Conservation (phyloP, 2,797 vertebrate species). For the Staurois parvus region DNA sequence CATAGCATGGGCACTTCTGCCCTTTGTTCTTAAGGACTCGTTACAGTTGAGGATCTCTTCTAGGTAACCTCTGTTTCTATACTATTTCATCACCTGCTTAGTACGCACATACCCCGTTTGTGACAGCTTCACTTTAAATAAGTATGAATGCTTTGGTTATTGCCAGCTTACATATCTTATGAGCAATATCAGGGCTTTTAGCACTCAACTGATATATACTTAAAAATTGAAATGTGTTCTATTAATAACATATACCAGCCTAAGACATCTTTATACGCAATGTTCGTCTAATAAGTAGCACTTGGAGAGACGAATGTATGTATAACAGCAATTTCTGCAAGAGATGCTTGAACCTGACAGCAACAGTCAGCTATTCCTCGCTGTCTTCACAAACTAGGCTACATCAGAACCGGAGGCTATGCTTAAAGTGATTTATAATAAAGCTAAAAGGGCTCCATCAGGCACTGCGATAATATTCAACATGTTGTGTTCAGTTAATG, state of each 20-base stretch:
- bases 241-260: constrained; percentile 48
- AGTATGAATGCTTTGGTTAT: constrained; percentile 70
- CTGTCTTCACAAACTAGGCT: neutral
- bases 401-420: neutral
- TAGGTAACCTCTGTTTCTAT: neutral
- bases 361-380: neutral
- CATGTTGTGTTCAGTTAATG: neutral
- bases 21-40: neutral
- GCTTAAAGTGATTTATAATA: neutral
- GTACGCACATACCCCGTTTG: neutral
- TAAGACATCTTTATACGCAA: constrained; percentile 51
- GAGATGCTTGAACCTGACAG: neutral
- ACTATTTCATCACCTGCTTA: neutral
- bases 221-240: constrained; percentile 59
- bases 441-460: neutral
- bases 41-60: neutral
- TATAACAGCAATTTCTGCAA: neutral
- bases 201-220: constrained; percentile 63
- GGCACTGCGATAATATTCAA: neutral
- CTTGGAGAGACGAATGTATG: constrained; percentile 26
- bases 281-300: constrained; percentile 38
- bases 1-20: neutral
- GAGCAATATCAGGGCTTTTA: constrained; percentile 39
- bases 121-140: constrained; percentile 64
- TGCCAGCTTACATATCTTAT: constrained; percentile 66